These are phyloP conservation scores for Patella vulgata DNA, from an alignment of 1,140 invertebrate species.

Conservation along the genomic window DNA sequence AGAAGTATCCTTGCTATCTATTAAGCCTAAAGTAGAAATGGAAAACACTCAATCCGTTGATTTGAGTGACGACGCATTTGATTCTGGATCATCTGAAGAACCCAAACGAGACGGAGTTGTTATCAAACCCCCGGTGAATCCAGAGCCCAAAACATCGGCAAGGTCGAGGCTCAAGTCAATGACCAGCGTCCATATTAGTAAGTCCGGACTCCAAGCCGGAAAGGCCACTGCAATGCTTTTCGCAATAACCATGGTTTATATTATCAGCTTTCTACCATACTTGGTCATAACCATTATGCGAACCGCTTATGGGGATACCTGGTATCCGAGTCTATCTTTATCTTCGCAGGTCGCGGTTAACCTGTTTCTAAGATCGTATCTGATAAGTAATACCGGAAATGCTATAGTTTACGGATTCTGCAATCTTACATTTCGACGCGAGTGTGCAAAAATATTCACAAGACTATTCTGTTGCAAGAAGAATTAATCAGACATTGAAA, in stretches of 20 bases:
- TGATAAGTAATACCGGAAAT: conserved; percentile 49
- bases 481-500: too few species aligned
- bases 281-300: conserved; percentile 27
- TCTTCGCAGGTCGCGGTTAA: too few species aligned
- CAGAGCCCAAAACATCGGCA: neutral
- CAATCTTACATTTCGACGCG: conserved; percentile 43
- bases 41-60: neutral
- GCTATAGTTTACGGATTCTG: conserved; percentile 50
- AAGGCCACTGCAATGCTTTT: conserved; percentile 39
- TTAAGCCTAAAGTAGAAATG: too few species aligned
- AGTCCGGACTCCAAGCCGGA: conserved; percentile 15
- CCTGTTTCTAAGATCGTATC: conserved; percentile 27
- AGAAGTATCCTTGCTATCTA: neutral
- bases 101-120: neutral
- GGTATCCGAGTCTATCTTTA: too few species aligned
- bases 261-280: conserved; percentile 31
- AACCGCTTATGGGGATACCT: conserved; percentile 5
- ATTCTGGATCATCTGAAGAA: neutral
- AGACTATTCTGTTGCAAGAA: too few species aligned
- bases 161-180: neutral
- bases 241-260: conserved; percentile 31
- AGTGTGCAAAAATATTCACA: conserved; percentile 1
- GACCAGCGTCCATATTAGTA: conserved; percentile 6
- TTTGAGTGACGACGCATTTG: neutral
- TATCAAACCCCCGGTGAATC: neutral